Conservation (phyloP, 2,113 vertebrate genomes). For the Raja brachyura region DNA sequence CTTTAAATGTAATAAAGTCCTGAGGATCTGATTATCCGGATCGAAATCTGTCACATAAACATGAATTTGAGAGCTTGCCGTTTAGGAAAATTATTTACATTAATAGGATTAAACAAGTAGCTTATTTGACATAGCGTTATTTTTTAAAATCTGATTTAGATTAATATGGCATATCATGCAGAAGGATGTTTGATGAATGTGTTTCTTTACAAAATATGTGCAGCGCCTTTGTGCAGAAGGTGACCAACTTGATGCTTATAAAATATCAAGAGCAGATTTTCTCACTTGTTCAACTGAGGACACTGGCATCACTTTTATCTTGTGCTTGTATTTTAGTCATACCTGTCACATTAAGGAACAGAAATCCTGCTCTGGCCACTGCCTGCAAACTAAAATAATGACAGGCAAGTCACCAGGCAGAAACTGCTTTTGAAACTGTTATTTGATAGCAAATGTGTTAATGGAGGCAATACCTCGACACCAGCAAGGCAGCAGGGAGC, state of each 20-base stretch:
- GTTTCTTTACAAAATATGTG: not conserved
- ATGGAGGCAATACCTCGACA: not conserved
- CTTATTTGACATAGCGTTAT: not conserved
- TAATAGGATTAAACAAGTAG: not conserved
- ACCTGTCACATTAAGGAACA: not conserved
- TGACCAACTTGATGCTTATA: not conserved
- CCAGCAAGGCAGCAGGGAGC: not conserved
- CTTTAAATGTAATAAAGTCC: conserved; percentile 15
- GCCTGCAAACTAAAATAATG: not conserved
- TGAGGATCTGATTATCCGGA: conserved; percentile 8
- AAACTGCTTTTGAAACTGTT: not conserved
- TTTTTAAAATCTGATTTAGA: not conserved
- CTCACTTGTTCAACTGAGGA: not conserved
- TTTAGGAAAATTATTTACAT: not conserved
- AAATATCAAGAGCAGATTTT: not conserved
- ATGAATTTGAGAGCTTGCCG: not conserved
- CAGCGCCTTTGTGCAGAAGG: not conserved
- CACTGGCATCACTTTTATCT: not conserved
- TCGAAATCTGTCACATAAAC: conserved; percentile 27
- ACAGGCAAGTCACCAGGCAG: not conserved
- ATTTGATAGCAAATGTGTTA: not conserved
- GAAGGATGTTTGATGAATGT: not conserved
- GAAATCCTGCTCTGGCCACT: not conserved
- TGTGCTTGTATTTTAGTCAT: not conserved
- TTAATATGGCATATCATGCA: not conserved